phyloP scores from a whole-genome alignment of 2,113 vertebrate species.

The Dasyurus viverrinus region DNA sequence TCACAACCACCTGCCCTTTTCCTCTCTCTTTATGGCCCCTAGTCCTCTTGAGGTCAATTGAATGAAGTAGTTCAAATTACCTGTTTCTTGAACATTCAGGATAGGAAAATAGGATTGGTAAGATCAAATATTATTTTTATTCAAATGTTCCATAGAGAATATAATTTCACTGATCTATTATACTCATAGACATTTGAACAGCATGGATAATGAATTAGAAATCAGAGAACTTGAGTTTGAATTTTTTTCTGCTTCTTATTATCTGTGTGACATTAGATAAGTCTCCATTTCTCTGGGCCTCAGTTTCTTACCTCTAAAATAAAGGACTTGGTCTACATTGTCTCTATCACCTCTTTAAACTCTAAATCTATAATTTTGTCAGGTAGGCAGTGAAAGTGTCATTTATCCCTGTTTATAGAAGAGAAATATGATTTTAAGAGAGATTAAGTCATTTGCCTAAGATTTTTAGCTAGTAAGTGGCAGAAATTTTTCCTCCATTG shows the following conservation, averaged over 20 bases:
- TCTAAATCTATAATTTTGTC: not conserved
- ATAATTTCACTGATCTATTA: not conserved
- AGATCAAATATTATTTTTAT: not conserved
- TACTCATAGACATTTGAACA: not conserved
- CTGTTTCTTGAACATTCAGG: not conserved
- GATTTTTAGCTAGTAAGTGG: constrained; percentile 9
- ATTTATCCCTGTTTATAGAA: not conserved
- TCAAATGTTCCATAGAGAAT: not conserved
- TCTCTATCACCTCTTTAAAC: not conserved
- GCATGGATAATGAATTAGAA: not conserved
- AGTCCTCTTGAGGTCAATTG: not conserved
- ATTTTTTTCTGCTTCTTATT: not conserved
- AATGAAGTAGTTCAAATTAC: not conserved
- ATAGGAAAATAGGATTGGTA: not conserved
- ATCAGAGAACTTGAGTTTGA: not conserved
- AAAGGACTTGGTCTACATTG: not conserved
- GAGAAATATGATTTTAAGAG: not conserved
- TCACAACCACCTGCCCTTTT: not conserved
- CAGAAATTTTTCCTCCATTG: not conserved
- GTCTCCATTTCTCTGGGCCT: not conserved
- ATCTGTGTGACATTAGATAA: not conserved
- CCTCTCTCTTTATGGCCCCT: not conserved
- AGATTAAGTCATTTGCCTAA: not conserved
- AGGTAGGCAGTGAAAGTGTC: not conserved
- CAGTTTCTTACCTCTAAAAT: not conserved